phyloP scores from a whole-genome alignment of 1,140 invertebrate species.

The Holcopasites calliopsidis region DNA sequence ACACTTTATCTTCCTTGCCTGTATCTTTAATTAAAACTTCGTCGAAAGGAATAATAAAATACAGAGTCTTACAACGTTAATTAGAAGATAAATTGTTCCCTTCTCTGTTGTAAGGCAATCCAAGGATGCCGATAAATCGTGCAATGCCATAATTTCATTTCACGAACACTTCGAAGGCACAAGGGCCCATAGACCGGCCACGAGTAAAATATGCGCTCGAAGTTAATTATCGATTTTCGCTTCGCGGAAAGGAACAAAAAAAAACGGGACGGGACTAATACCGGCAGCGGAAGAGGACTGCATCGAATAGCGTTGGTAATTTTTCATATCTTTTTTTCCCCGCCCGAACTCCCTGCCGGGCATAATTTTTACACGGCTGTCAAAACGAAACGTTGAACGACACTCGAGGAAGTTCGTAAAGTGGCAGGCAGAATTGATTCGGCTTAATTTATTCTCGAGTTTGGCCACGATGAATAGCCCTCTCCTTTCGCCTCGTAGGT shows the following conservation, averaged over 20 bases:
- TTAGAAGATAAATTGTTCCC: not conserved
- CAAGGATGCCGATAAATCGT: not conserved
- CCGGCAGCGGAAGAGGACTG: not conserved
- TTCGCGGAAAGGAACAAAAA: not conserved
- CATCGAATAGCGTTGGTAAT: not conserved
- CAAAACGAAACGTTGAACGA: conserved; percentile 23
- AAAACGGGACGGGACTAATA: not conserved
- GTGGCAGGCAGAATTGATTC: conserved; percentile 50
- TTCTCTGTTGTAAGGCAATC: not conserved
- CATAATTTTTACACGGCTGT: not conserved
- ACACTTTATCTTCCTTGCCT: too few relatives aligned
- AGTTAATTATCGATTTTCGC: conserved; percentile 14
- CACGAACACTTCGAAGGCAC: not conserved
- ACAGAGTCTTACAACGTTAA: too few relatives aligned
- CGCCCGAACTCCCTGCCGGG: not conserved
- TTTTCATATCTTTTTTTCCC: not conserved
- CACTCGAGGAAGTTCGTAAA: not conserved
- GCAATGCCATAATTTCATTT: not conserved
- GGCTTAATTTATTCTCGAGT: conserved; percentile 63
- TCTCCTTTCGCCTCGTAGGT: conserved; percentile 46
- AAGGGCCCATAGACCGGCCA: too few relatives aligned
- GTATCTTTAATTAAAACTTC: too few relatives aligned
- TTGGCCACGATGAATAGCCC: conserved; percentile 52
- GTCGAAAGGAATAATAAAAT: too few relatives aligned
- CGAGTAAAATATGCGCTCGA: not conserved